Evolutionary conservation across 2,888 invertebrate genomes (phyloP), one percentile per base, ranked within the genome.

Genomic region (Trichacis sp.): DNA sequence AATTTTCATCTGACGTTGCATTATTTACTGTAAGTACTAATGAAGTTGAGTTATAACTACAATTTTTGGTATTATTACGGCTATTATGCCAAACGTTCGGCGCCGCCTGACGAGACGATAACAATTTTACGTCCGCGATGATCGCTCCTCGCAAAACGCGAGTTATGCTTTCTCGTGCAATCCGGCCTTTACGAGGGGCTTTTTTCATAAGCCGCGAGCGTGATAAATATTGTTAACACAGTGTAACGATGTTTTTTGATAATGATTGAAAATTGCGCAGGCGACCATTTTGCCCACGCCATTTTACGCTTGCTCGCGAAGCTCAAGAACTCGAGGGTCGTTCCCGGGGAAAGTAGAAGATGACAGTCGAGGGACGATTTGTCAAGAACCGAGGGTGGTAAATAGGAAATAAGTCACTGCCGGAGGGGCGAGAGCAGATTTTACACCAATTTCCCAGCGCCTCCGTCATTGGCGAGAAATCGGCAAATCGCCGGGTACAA

Each of bases 371-470:
- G 50, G 65, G 52, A 56, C 62, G 58, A 52, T 62, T 66, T 56
- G 71, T 48, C 52, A 40, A 30, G 59, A 72, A 58, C 65, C 70
- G 70, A 73, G 77, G 77, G 72, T 74, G 73, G 73, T 80, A 82
- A 83, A 81, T 82, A 80, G 82, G 83, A 84, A 84, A 83, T 83
- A 81, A 84, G 83, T 80, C 73, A 76, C 72, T 73, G 83, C 81
- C 83, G 77, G 78, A 78, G 80, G 81, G 77, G 72, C 69, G 75
- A 73, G 78, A 74, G 68, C 78, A 78, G 75, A 81, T 84, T 82
- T 81, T 75, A 77, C 80, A 78, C 77, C 82, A 84, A 84, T 83
- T 83, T 82, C 74, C 78, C 77, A 75, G 73, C 75, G 70, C 68
- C 77, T 73, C 67, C 73, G 78, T 78, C 79, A 83, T 83, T 83